Evolutionary conservation across 1,140 invertebrate species (phyloP), one percentile per base, ranked within the genome.

Genomic region (Drosophila yakuba): DNA sequence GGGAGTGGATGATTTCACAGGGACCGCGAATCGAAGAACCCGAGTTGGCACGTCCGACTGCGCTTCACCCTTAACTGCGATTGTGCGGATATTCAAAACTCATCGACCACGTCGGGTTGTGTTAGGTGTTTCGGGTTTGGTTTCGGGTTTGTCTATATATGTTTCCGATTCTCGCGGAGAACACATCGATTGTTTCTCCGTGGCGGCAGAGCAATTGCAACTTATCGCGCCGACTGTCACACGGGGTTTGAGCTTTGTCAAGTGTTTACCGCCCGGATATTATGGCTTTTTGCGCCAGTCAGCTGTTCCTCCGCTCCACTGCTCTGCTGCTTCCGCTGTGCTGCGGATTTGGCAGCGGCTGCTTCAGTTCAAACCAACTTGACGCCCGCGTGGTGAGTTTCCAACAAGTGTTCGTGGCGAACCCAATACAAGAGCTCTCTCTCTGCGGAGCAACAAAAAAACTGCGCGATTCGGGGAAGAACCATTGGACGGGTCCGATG

Each of bases 161-260:
- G 28, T 38, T 44, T 36, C 32, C 47, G 11, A 10, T 36, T 62
- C 66, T 52, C 60, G 52, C 20, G 63, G 39, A 44, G 52, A 74
- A 54, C 38, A 43, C 32, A n/a, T 15, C 23, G 20, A 73, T 28
- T 14, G 11, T 48, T 63, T 54, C 41, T 71, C 43, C 64, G 64
- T 38, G 17, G 58, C 58, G 71, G 58, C 79, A 50, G 60, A 71
- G 58, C 79, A 52, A 63, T 80, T 80, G 54, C 80, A 89, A 88
- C 84, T 89, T 84, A 50, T 67, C 84, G 67, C 73, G 76, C 28
- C 78, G 84, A 59, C 84, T 79, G 84, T 84, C 77, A 84, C 80
- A 77, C 79, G 50, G 71, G 64, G 68, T 89, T 83, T 88, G 77
- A 84, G 63, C 73, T 60, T 57, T 80, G 76, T 83, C 78, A 74